phyloP scores from a whole-genome alignment of 2,888 invertebrate genomes.

The Electrophaes corylata region DNA sequence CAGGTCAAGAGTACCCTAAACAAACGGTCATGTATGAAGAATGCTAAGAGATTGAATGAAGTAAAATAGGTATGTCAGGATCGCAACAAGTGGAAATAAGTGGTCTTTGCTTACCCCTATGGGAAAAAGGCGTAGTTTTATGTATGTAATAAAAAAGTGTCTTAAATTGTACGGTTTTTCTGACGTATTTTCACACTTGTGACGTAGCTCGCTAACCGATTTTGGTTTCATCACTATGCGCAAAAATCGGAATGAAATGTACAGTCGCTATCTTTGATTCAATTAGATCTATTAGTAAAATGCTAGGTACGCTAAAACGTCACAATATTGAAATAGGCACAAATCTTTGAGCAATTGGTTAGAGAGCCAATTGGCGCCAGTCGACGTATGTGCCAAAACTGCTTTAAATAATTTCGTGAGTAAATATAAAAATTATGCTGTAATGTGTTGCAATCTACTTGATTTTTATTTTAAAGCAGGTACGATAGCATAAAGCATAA shows the following conservation, averaged over 20 bases:
- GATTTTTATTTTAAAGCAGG: neutral
- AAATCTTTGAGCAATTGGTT: slow-evolving; percentile 34
- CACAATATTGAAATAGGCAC: slow-evolving; percentile 41
- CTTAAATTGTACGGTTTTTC: no score
- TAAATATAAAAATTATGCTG: slow-evolving; percentile 1
- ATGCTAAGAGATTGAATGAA: no score
- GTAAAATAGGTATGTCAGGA: no score
- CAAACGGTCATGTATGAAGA: no score
- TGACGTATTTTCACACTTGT: neutral
- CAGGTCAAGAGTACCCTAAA: no score
- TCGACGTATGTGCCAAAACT: slow-evolving; percentile 43
- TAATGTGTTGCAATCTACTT: neutral
- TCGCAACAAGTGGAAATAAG: no score
- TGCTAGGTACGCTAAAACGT: slow-evolving; percentile 8
- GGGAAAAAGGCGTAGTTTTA: no score
- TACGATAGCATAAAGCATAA: no score
- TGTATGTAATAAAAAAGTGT: no score
- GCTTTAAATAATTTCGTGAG: slow-evolving; percentile 20
- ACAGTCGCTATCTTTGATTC: neutral
- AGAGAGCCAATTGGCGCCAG: slow-evolving; percentile 38
- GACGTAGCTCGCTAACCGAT: neutral
- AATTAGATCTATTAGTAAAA: neutral
- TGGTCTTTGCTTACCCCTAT: no score
- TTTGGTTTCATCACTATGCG: neutral
- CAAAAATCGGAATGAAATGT: neutral